Conservation (phyloP, 2,797 vertebrate genomes). For the Rachycentron canadum region DNA sequence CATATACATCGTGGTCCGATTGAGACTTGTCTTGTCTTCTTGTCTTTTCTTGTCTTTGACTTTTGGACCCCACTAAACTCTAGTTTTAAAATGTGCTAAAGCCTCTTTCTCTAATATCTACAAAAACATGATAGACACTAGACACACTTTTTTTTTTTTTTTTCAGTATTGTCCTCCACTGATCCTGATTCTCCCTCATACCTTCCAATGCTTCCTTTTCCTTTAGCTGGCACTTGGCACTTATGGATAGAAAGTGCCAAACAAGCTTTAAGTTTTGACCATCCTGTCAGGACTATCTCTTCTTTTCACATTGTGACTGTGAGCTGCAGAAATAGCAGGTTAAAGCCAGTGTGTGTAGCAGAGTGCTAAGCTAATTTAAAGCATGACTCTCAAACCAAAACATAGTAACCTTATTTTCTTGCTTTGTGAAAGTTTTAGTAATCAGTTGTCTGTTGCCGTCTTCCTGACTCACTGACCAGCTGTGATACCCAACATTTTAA, state of each 20-base stretch:
- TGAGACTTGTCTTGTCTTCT: no score
- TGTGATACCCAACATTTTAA: neutral
- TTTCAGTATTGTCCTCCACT: neutral
- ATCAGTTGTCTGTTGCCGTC: slow-evolving; percentile 13
- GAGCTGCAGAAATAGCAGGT: slow-evolving; percentile 27
- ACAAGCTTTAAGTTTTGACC: slow-evolving; percentile 35
- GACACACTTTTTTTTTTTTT: neutral
- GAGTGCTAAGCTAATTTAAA: slow-evolving; percentile 19
- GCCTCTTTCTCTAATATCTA: neutral
- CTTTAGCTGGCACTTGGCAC: slow-evolving; percentile 15
- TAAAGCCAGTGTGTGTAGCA: slow-evolving; percentile 8
- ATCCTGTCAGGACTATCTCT: slow-evolving; percentile 32
- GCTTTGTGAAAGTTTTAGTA: slow-evolving; percentile 11
- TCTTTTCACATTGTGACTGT: slow-evolving; percentile 30
- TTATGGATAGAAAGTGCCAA: slow-evolving; percentile 10
- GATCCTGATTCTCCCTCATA: neutral
- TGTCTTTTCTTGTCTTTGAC: no score
- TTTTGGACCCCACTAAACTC: neutral
- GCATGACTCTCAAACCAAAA: slow-evolving; percentile 18
- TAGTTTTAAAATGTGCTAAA: neutral
- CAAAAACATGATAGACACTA: neutral
- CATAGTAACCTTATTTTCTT: slow-evolving; percentile 16
- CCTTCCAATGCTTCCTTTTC: slow-evolving; percentile 12
- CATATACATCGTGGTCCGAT: no score
- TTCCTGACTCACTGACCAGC: neutral